Evolutionary conservation across 2,113 vertebrate species (phyloP).

Genomic region (Dasypus novemcinctus): DNA sequence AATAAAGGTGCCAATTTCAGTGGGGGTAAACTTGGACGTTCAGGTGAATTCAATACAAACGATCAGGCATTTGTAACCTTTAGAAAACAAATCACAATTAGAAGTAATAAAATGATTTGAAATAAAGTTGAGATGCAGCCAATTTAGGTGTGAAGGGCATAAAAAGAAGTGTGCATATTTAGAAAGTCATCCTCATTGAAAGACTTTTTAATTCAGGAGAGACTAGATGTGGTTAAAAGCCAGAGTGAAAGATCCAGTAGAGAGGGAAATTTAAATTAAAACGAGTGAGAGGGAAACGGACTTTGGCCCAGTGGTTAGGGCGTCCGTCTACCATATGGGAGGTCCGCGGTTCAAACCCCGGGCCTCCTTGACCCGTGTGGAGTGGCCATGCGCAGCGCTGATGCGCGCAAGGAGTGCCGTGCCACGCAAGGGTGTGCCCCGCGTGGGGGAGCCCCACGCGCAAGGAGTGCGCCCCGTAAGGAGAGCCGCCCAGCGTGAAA

Average conservation of each 20-base stretch:
- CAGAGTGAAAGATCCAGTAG: neutral
- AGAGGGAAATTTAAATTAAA: conserved; percentile 26
- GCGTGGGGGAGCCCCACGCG: too few relatives aligned
- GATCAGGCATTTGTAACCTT: conserved; percentile 17
- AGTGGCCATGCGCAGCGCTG: too few relatives aligned
- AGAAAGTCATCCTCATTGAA: neutral
- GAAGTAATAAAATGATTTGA: conserved; percentile 24
- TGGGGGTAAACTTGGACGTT: neutral
- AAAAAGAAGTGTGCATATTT: neutral
- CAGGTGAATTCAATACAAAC: neutral
- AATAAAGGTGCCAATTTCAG: neutral
- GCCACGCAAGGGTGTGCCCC: too few relatives aligned
- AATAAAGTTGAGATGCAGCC: neutral
- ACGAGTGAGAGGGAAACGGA: too few relatives aligned
- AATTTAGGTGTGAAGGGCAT: neutral
- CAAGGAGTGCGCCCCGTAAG: too few relatives aligned
- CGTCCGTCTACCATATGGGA: too few relatives aligned
- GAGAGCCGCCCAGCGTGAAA: too few relatives aligned
- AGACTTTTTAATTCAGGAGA: conserved; percentile 40
- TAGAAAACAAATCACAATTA: conserved; percentile 52
- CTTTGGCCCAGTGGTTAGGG: too few relatives aligned
- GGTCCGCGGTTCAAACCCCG: too few relatives aligned
- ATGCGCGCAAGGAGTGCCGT: too few relatives aligned
- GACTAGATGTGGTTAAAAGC: neutral
- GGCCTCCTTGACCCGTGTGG: too few relatives aligned